A percentile compares a stretch with the other conserved stretches of the same genome.
phyloP scores from a whole-genome alignment of 2,888 invertebrate genomes.

The Xylophagus ater region DNA sequence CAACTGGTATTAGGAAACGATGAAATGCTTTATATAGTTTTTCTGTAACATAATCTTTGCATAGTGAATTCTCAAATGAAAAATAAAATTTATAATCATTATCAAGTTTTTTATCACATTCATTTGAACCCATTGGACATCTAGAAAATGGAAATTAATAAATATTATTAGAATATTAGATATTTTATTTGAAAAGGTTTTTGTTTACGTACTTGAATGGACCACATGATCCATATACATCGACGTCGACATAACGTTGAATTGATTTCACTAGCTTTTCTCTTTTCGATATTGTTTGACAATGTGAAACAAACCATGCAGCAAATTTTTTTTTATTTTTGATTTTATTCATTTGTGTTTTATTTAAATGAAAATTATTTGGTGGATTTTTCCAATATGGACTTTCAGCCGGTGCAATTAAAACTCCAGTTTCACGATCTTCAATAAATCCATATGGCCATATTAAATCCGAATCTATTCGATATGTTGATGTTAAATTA shows the following conservation, averaged over 20 bases:
- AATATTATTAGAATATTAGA: background rate
- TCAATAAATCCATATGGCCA: constrained; percentile 37
- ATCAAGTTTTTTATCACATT: no score
- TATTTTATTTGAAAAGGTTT: no score
- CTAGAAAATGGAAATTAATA: constrained; percentile 13
- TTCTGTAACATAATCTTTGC: no score
- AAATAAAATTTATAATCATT: no score
- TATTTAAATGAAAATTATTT: constrained; percentile 25
- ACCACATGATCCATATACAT: constrained; percentile 54
- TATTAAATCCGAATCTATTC: constrained; percentile 42
- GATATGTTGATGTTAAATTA: constrained; percentile 48
- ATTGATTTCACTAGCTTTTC: constrained; percentile 41
- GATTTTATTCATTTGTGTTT: constrained; percentile 16
- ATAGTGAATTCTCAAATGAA: no score
- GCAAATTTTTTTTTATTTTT: constrained; percentile 41
- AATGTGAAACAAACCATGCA: constrained; percentile 48
- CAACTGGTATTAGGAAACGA: no score
- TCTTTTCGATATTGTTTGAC: constrained; percentile 39
- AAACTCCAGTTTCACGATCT: constrained; percentile 24
- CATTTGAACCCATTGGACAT: no score
- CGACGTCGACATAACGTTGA: constrained; percentile 45
- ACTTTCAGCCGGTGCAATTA: constrained; percentile 26
- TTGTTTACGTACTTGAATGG: constrained; percentile 28
- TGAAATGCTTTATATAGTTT: no score
- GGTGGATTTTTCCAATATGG: constrained; percentile 26